phyloP scores from a whole-genome alignment of 2,113 vertebrate species.

The Tympanuchus pallidicinctus region DNA sequence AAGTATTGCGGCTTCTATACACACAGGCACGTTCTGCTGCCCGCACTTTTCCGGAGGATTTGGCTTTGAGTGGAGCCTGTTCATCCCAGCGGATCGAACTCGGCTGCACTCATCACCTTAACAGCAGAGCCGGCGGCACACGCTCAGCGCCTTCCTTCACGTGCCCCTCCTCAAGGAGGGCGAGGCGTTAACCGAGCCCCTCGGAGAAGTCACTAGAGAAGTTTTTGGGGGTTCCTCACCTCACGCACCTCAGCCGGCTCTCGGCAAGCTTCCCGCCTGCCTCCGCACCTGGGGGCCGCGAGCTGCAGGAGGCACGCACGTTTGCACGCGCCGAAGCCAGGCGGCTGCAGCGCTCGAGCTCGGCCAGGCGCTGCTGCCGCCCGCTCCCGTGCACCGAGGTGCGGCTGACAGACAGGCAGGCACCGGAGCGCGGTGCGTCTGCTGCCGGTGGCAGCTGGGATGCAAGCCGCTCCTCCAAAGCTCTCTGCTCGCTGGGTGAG shows the following conservation, averaged over 20 bases:
- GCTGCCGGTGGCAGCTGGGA: fast-evolving
- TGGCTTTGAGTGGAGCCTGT: background rate
- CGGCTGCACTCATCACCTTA: background rate
- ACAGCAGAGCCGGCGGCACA: fast-evolving
- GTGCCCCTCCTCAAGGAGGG: no score
- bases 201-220: fast-evolving
- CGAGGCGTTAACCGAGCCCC: no score
- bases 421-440: no score
- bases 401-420: fast-evolving
- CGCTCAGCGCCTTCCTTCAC: background rate
- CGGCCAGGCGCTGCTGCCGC: fast-evolving
- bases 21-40: background rate
- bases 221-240: background rate
- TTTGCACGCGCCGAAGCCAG: no score
- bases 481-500: background rate
- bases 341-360: no score
- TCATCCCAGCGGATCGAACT: background rate
- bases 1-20: slow-evolving; percentile 16
- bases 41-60: background rate
- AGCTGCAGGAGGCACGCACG: no score
- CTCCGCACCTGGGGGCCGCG: no score
- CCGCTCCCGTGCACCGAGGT: fast-evolving
- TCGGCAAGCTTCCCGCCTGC: no score
- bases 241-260: fast-evolving
- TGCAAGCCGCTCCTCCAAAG: no score